A percentile compares a stretch with the other conserved stretches of the same genome.
phyloP scores from a whole-genome alignment of 2,888 invertebrate species.

The Tetrapedia diversipes region DNA sequence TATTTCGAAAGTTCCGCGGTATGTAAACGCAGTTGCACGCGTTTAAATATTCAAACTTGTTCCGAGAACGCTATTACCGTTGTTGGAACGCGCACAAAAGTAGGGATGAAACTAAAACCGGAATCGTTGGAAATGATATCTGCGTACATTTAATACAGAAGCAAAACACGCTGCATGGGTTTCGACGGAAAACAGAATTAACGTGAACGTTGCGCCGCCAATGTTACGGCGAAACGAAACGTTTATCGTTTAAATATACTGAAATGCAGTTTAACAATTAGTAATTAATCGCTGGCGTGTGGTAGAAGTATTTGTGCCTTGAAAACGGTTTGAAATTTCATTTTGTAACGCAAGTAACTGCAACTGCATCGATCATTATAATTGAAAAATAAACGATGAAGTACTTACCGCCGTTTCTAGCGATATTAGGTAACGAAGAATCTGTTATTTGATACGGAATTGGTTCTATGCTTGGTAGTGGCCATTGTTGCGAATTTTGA shows the following conservation, averaged over 20 bases:
- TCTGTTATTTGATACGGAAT: slow-evolving; percentile 76
- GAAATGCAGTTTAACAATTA: too few relatives aligned
- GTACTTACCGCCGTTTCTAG: slow-evolving; percentile 73
- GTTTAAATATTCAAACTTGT: slow-evolving; percentile 65
- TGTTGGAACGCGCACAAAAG: slow-evolving; percentile 30
- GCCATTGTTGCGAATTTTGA: slow-evolving; percentile 72
- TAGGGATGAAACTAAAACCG: slow-evolving; percentile 26
- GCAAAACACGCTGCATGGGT: too few relatives aligned
- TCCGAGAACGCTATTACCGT: slow-evolving; percentile 53
- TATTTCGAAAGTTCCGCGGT: slow-evolving; percentile 47
- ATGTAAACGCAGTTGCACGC: slow-evolving; percentile 34
- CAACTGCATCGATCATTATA: too few relatives aligned
- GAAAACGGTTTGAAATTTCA: too few relatives aligned
- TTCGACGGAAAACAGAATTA: too few relatives aligned
- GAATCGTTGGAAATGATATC: slow-evolving; percentile 42
- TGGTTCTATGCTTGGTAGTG: slow-evolving; percentile 71
- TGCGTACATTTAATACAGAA: background rate
- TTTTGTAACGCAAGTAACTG: too few relatives aligned
- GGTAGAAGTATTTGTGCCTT: too few relatives aligned
- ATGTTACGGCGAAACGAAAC: background rate
- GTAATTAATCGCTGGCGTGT: too few relatives aligned
- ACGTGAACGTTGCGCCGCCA: too few relatives aligned
- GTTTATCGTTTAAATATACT: background rate
- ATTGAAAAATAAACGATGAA: background rate
- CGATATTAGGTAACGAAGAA: slow-evolving; percentile 73